A percentile compares a stretch with the other conserved stretches of the same genome.
phyloP scores from a whole-genome alignment of 2,797 vertebrate species.

The Sardinella longiceps region DNA sequence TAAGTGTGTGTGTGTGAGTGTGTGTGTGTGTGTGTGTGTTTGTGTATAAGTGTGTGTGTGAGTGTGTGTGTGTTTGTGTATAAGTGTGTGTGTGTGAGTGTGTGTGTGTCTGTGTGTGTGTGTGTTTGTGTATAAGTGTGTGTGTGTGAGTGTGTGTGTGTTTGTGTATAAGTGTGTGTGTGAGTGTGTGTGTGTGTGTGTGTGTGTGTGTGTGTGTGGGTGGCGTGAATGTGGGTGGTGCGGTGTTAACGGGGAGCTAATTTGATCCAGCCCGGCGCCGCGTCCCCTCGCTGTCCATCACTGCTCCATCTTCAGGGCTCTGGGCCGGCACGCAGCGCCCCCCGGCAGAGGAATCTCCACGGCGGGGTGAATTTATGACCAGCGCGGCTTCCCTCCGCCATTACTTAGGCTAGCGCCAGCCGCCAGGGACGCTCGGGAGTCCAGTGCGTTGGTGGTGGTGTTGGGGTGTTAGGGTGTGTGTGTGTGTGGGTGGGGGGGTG shows the following conservation, averaged over 20 bases:
- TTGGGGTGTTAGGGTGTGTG: not conserved
- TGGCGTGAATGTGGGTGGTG: not conserved
- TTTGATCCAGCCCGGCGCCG: not conserved
- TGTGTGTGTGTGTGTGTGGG: not conserved
- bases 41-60: too few relatives aligned
- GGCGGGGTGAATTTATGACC: not conserved
- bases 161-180: too few relatives aligned
- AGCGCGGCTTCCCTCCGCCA: not conserved
- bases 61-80: too few relatives aligned
- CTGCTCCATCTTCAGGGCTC: not conserved
- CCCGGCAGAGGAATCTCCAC: not conserved
- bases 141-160: too few relatives aligned
- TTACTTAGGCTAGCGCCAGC: not conserved
- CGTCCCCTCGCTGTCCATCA: conserved; percentile 8
- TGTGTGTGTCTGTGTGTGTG: too few relatives aligned
- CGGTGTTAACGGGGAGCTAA: not conserved
- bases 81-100: too few relatives aligned
- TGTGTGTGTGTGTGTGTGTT: too few relatives aligned
- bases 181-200: too few relatives aligned
- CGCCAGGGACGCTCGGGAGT: not conserved
- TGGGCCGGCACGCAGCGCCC: not conserved
- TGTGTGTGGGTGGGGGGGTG: not conserved
- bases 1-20: too few relatives aligned
- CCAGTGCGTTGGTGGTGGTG: not conserved
- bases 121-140: too few relatives aligned